phyloP scores from a whole-genome alignment of 2,888 invertebrate genomes.

The Dicycla oo region DNA sequence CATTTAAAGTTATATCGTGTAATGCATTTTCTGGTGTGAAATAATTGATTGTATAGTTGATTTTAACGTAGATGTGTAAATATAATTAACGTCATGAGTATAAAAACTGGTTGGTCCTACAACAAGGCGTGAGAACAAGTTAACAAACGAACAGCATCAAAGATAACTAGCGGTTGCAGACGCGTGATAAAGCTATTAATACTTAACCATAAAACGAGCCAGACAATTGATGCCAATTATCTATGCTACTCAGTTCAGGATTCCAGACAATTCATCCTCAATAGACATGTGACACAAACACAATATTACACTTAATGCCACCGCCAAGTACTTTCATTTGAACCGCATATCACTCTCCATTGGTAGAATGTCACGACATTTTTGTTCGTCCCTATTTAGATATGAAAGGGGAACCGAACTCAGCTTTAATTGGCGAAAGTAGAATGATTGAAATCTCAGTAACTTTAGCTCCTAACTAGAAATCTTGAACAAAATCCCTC shows the following conservation, averaged over 20 bases:
- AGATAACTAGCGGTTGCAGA: conserved; percentile 55
- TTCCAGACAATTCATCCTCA: conserved; percentile 63
- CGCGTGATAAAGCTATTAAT: conserved; percentile 66
- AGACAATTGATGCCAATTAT: conserved; percentile 73
- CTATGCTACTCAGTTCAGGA: conserved; percentile 56
- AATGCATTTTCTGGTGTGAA: not conserved
- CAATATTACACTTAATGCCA: conserved; percentile 51
- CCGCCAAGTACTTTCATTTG: conserved; percentile 40
- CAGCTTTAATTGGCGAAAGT: conserved; percentile 6
- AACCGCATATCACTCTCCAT: conserved; percentile 49
- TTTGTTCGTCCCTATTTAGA: conserved; percentile 2
- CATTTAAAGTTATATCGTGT: not conserved
- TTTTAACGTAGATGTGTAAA: not conserved
- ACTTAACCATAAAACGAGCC: conserved; percentile 57
- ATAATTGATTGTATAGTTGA: not conserved
- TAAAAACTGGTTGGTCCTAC: conserved; percentile 15
- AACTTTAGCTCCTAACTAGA: conserved; percentile 15
- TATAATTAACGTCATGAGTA: not conserved
- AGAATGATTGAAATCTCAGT: conserved; percentile 9
- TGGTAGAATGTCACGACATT: conserved; percentile 14
- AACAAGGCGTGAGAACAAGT: conserved; percentile 47
- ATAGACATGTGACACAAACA: conserved; percentile 63
- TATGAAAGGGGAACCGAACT: not conserved
- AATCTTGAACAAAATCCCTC: conserved; percentile 10
- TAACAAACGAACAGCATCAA: conserved; percentile 45